Conservation (phyloP, 1,140 invertebrate species). For the Diuraphis noxia region DNA sequence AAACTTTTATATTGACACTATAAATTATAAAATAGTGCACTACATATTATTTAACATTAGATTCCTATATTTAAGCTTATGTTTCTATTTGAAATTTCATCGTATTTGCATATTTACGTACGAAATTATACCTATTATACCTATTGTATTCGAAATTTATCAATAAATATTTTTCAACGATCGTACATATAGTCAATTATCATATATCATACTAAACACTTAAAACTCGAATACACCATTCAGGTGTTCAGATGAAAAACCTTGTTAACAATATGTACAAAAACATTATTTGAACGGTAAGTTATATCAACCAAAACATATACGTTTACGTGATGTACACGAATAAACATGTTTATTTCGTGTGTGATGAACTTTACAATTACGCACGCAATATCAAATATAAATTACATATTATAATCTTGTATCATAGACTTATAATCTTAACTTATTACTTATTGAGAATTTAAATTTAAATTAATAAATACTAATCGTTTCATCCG, state of each 20-base stretch:
- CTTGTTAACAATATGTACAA: neutral
- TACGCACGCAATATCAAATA: neutral
- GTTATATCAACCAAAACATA: neutral
- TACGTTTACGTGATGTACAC: neutral
- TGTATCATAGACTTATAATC: neutral
- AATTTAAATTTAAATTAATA: conserved; percentile 16
- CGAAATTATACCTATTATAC: too few relatives aligned
- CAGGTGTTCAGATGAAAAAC: neutral
- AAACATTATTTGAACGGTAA: neutral
- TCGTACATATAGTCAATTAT: neutral
- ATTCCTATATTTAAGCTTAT: neutral
- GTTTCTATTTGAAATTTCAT: neutral
- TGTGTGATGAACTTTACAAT: neutral
- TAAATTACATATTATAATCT: neutral
- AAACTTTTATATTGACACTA: neutral
- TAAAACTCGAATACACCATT: neutral
- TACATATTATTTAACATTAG: too few relatives aligned
- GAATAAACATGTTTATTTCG: neutral
- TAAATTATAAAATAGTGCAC: too few relatives aligned
- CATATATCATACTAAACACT: neutral
- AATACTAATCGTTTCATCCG: neutral
- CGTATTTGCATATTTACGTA: neutral
- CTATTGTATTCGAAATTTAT: neutral
- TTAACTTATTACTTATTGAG: neutral
- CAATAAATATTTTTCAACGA: neutral